phyloP scores from a whole-genome alignment of 2,797 vertebrate species.

The Ispidina lecontei region DNA sequence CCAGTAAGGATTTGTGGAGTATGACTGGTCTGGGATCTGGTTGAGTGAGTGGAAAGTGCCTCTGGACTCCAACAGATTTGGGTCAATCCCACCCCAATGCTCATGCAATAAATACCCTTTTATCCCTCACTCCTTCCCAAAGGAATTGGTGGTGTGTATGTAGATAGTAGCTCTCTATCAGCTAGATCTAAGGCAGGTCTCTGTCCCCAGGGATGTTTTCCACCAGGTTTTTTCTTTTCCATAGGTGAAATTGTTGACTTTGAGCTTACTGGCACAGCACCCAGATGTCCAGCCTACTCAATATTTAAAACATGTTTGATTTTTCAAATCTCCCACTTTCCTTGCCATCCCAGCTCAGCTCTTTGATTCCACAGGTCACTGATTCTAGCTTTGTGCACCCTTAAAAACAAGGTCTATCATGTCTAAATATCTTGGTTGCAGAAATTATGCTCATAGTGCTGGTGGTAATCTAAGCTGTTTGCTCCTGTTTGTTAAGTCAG shows the following conservation, averaged over 20 bases:
- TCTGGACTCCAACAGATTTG: background rate
- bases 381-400: background rate
- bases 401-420: background rate
- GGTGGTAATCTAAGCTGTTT: background rate
- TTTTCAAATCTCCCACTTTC: background rate
- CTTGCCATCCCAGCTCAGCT: background rate
- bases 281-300: background rate
- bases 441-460: background rate
- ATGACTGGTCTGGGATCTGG: background rate
- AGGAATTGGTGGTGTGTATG: background rate
- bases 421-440: background rate
- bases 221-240: background rate
- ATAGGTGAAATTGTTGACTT: background rate
- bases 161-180: background rate
- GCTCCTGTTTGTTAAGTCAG: background rate
- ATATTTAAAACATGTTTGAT: background rate
- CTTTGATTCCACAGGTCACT: background rate
- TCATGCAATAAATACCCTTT: background rate
- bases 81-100: rapidly evolving
- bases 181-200: background rate
- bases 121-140: background rate
- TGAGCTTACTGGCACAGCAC: background rate
- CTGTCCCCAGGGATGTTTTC: background rate
- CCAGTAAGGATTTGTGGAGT: background rate
- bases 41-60: background rate